Evolutionary conservation across 2,797 vertebrate genomes (phyloP).

Genomic region (Ficedula albicollis): DNA sequence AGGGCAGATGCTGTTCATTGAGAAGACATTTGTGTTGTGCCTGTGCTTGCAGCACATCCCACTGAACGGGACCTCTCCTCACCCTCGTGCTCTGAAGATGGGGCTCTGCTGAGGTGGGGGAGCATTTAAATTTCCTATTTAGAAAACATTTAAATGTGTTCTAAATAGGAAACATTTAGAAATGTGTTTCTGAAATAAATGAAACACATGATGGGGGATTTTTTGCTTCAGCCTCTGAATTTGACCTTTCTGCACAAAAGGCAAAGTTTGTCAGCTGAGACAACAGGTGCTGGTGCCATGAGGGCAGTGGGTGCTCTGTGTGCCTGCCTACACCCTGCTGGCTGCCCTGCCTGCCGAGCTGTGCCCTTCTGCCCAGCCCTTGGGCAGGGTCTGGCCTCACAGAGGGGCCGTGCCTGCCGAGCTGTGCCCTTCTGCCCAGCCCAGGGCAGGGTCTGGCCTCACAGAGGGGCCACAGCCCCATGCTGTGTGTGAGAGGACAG

Average conservation of each 20-base stretch:
- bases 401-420: not conserved
- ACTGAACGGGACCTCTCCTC: accelerated
- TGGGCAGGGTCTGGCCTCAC: not conserved
- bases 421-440: not conserved
- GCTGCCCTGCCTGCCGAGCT: not conserved
- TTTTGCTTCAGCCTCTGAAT: not conserved
- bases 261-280: not conserved
- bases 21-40: not conserved
- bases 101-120: not conserved
- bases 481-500: not conserved
- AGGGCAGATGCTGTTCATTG: not conserved
- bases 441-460: not conserved
- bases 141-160: too few relatives aligned
- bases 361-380: not conserved
- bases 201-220: not conserved
- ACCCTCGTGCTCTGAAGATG: not conserved
- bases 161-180: not conserved
- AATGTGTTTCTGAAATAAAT: not conserved
- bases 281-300: accelerated
- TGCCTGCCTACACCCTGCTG: not conserved
- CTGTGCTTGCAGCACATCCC: not conserved
- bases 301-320: accelerated
- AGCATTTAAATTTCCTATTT: not conserved
- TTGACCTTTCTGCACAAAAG: not conserved
- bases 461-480: accelerated